Conservation (phyloP, 2,113 vertebrate genomes). For the Lamprologus callipterus region DNA sequence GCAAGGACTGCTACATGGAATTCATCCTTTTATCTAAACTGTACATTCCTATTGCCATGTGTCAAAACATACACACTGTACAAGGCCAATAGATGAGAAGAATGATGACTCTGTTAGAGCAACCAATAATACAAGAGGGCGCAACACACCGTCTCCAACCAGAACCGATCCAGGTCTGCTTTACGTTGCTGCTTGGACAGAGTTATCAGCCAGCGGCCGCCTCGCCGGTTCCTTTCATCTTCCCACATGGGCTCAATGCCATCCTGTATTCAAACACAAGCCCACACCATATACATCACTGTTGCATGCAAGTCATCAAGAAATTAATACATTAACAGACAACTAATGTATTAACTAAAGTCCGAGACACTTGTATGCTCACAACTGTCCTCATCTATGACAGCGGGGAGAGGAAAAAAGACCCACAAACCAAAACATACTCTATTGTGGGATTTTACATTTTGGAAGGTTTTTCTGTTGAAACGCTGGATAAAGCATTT, state of each 20-base stretch:
- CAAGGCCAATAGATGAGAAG: background rate
- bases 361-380: background rate
- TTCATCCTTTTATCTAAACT: background rate
- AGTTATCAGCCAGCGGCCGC: constrained; percentile 94
- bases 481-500: fast-evolving
- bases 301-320: background rate
- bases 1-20: background rate
- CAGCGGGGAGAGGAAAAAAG: fast-evolving
- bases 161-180: constrained; percentile 94
- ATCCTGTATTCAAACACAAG: constrained; percentile 71
- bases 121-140: background rate
- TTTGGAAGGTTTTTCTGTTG: background rate
- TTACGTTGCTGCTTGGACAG: constrained; percentile 93
- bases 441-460: background rate
- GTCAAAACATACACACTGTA: background rate
- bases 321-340: background rate
- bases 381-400: fast-evolving
- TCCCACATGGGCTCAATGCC: constrained; percentile 99
- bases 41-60: background rate
- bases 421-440: background rate
- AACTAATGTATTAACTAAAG: background rate
- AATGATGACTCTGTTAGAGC: background rate
- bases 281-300: background rate
- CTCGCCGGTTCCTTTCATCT: constrained; percentile 89
- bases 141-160: constrained; percentile 90